Conservation (phyloP, 2,113 vertebrate species). For the Microcebus tavaratra region DNA sequence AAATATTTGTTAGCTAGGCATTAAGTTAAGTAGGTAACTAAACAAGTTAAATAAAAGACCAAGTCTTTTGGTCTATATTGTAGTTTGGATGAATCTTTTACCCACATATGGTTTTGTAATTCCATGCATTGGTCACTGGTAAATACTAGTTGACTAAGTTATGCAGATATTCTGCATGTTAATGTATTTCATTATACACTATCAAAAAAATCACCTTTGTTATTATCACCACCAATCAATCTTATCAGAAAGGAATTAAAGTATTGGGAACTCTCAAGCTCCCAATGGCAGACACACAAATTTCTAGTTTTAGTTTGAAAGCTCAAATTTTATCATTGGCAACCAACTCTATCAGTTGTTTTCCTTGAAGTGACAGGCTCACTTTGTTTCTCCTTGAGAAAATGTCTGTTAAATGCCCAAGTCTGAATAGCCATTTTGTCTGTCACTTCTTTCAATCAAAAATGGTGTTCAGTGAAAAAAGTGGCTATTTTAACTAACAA, state of each 20-base stretch:
- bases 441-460: neutral
- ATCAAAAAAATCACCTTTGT: neutral
- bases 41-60: neutral
- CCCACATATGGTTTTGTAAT: neutral
- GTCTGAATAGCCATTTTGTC: neutral
- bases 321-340: neutral
- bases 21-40: neutral
- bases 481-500: neutral
- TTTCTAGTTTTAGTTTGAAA: neutral
- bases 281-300: neutral
- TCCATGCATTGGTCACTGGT: neutral
- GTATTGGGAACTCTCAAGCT: neutral
- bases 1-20: constrained; percentile 1
- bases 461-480: neutral
- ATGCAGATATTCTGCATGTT: neutral
- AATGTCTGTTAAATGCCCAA: neutral
- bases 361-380: neutral
- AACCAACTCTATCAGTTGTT: neutral
- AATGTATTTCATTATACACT: neutral
- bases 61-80: neutral
- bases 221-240: neutral
- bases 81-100: neutral
- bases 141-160: neutral
- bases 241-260: neutral
- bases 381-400: constrained; percentile 37